These are phyloP conservation scores for Nasonia giraulti DNA, from an alignment of 1,140 invertebrate genomes.

Conservation along the genomic window DNA sequence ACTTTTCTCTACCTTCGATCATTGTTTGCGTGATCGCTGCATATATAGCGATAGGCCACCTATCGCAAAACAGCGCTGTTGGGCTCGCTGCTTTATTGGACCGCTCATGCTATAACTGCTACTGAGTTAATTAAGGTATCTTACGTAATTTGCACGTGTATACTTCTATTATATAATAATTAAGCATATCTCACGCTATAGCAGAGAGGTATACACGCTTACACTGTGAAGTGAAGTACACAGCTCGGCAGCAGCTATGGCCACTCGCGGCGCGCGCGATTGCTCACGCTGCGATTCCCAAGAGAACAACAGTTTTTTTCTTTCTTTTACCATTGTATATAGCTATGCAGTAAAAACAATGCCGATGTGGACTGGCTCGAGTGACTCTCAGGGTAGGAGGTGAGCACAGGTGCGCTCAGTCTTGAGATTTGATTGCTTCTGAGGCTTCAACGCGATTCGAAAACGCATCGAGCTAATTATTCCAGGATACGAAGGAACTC, in stretches of 20 bases:
- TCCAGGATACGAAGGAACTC: no score
- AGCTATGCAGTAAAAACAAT: not conserved
- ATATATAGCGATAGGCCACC: no score
- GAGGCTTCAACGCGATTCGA: not conserved
- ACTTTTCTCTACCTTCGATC: no score
- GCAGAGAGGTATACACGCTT: not conserved
- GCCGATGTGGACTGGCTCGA: not conserved
- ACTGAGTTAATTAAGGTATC: no score
- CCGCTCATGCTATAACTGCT: no score
- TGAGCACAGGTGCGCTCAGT: not conserved
- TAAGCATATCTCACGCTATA: no score
- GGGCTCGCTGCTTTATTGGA: no score
- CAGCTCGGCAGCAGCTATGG: not conserved
- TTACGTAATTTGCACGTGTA: no score
- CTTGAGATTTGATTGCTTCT: not conserved
- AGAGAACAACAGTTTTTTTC: constrained; percentile 30
- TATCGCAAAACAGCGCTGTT: no score
- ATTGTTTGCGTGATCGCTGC: no score
- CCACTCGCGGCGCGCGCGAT: constrained; percentile 27
- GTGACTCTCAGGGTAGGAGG: no score
- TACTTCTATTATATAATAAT: no score
- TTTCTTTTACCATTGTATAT: not conserved
- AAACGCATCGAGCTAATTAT: not conserved
- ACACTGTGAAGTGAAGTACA: not conserved
- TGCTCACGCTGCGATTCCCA: constrained; percentile 50